Conservation (phyloP, 2,888 invertebrate genomes). For the Megastigmus dorsalis region DNA sequence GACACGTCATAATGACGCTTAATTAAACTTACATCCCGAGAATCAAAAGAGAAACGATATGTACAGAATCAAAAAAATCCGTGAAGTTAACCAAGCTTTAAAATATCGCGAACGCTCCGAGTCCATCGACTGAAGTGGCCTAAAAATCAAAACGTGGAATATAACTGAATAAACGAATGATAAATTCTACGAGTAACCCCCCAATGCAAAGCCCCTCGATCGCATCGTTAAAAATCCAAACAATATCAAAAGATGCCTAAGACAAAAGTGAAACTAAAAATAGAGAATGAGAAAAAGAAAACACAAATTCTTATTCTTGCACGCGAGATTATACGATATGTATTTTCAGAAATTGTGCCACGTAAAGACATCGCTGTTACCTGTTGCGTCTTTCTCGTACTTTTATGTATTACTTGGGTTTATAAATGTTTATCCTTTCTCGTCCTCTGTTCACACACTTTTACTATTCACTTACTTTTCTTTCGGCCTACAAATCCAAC, state of each 20-base stretch:
- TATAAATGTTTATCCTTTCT: conserved; percentile 43
- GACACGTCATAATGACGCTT: background rate
- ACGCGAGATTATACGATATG: conserved; percentile 53
- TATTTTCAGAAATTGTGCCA: conserved; percentile 65
- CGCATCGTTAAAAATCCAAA: conserved; percentile 17
- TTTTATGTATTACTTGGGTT: conserved; percentile 51
- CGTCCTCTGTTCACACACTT: conserved; percentile 37
- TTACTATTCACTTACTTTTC: conserved; percentile 21
- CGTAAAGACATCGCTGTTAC: conserved; percentile 66
- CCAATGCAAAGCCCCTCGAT: conserved; percentile 3
- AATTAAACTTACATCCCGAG: conserved; percentile 16
- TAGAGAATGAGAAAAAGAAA: conserved; percentile 15
- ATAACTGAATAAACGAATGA: conserved; percentile 1
- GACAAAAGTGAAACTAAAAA: conserved; percentile 24
- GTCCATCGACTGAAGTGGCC: conserved; percentile 51
- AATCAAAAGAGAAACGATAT: conserved; percentile 19
- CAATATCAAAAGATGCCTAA: conserved; percentile 24
- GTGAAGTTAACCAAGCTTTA: conserved; percentile 15
- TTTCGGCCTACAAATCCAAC: conserved; percentile 24
- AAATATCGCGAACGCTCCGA: conserved; percentile 36
- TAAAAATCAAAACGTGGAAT: conserved; percentile 32
- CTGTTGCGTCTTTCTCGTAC: conserved; percentile 64
- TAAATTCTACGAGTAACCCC: background rate
- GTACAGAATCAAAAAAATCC: conserved; percentile 22
- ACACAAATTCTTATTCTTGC: conserved; percentile 46